Evolutionary conservation across 2,797 vertebrate genomes (phyloP), one percentile per base, ranked within the genome.

Genomic region (Diplodus sargus): DNA sequence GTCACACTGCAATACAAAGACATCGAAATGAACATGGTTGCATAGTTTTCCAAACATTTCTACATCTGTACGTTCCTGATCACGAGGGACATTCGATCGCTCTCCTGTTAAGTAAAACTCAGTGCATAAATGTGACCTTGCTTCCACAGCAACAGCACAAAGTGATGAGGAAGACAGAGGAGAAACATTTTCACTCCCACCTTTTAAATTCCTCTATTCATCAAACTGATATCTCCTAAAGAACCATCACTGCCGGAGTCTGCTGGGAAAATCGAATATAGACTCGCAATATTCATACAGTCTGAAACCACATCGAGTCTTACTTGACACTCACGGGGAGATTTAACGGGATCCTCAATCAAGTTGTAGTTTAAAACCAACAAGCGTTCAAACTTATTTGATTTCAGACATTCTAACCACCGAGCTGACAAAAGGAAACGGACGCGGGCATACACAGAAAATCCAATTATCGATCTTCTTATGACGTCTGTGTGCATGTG

Each of bases 381-480:
- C 57, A 39, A 20, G n/a, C 15, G 48, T 12, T 72, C 58, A 64
- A 74, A 61, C 22, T 53, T 30, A 56, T 65, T 67, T 54, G 56
- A 52, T 80, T 78, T 80, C 57, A 78, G 43, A 68, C 20, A 22
- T 70, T 78, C 18, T 52, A 51, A 60, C 34, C 34, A 4, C 23
- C 42, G 49, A 49, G 22, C 15, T 71, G 61, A 59, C 64, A 63
- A 64, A 70, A 79, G 75, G 11, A 39, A 39, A 39, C 34, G 34
- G 34, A 39, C 10, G 39, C 39, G 39, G 30, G 39, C 48, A 66
- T 80, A 65, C 61, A 81, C 42, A 73, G 52, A 61, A 79, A 81
- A 75, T 85, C 62, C 57, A 72, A 62, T 79, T 58, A 87, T 73
- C 64, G 79, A 83, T 83, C 63, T 64, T 48, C 64, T 17, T 48